Base-by-base conservation (phyloP, 2,888 invertebrate genomes). In the Tenthredo mesomela region DNA sequence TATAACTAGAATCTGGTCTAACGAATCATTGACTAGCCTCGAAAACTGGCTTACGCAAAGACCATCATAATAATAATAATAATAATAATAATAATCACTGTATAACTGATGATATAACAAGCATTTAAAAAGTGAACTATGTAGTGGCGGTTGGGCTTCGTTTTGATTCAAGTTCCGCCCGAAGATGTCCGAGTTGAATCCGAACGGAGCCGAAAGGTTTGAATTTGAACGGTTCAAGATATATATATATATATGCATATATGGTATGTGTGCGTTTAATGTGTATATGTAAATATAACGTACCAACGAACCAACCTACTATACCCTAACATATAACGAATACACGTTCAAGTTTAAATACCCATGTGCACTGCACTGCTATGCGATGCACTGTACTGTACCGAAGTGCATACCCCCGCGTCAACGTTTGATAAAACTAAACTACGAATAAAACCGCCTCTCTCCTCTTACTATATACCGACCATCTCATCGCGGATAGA, bases 161-260 rank as follows among this genome's bases (percentile, higher is more conserved):
- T 58, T 61, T 61, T 40, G 80, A 80, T 80, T 80, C 80, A 61
- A 80, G 80, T 58, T 80, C 61, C 77, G 50, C n/a, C 80, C 84
- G 84, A 33, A 77, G 77, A 80, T 21, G 15, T 10, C 77, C 77
- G 84, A 77, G 65, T n/a, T 9, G n/a, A 25, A n/a, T 10, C 25
- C 84, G 84, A 84, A 43, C 18, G 12, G n/a, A 54, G 18, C 84
- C 84, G 84, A 84, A 61, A 75, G 40, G 61, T 80, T 80, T 80
- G 80, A 80, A 80, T 80, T 61, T 61, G 40, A 80, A 80, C 80
- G 50, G 80, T 50, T 77, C 50, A 29, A 54, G 77, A 15, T 25
- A 50, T 21, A 37, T n/a, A n/a, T n/a, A n/a, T n/a, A n/a, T n/a
- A n/a, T n/a, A n/a, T n/a, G n/a, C n/a, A n/a, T n/a, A n/a, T n/a